phyloP scores from a whole-genome alignment of 2,888 invertebrate species.

The Pristionchus exspectatus region DNA sequence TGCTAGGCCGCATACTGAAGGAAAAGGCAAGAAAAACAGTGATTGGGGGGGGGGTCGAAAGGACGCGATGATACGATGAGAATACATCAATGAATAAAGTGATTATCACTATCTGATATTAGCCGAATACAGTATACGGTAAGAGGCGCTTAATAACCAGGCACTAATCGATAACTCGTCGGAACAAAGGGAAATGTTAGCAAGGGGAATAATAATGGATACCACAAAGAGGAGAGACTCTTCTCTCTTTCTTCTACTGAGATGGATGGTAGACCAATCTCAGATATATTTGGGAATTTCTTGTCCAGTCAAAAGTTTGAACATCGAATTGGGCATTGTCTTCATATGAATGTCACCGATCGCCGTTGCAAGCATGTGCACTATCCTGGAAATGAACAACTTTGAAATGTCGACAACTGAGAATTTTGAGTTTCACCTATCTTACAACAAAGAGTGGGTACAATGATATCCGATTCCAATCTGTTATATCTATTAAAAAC shows the following conservation, averaged over 20 bases:
- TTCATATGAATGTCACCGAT: slow-evolving; percentile 99
- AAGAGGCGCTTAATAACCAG: neutral
- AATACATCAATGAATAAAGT: slow-evolving; percentile 23
- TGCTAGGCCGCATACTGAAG: slow-evolving; percentile 19
- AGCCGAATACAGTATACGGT: slow-evolving; percentile 17
- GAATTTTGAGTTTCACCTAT: neutral
- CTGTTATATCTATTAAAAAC: no score
- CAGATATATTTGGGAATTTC: slow-evolving; percentile 98
- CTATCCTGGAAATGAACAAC: slow-evolving; percentile 86
- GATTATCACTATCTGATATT: slow-evolving; percentile 33
- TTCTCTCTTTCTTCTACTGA: neutral
- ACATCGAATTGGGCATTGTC: slow-evolving; percentile 99
- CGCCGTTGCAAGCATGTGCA: slow-evolving; percentile 97
- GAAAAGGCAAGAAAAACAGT: slow-evolving; percentile 26
- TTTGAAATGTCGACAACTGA: neutral
- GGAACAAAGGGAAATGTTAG: slow-evolving; percentile 21
- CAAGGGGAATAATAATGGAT: neutral
- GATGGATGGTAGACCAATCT: slow-evolving; percentile 55
- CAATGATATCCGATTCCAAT: neutral
- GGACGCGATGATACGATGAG: neutral
- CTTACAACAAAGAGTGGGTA: neutral
- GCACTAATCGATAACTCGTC: slow-evolving; percentile 42
- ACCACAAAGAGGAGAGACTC: neutral
- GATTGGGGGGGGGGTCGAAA: slow-evolving; percentile 1
- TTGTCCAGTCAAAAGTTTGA: slow-evolving; percentile 97